Evolutionary conservation across 2,113 vertebrate species (phyloP).

Genomic region (Mesoclemmys tuberculata): DNA sequence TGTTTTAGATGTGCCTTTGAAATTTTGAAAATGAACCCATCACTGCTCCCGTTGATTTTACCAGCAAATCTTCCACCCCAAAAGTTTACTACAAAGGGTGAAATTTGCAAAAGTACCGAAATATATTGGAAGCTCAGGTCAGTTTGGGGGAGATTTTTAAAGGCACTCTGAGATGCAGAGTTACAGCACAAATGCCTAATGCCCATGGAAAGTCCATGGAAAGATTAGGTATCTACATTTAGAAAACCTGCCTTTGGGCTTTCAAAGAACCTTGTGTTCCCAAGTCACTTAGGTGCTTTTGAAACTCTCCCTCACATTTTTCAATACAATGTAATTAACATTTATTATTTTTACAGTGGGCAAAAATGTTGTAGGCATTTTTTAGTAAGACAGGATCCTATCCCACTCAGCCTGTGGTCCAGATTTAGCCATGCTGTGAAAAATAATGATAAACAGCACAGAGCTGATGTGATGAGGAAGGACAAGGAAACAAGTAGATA

Average conservation of each 20-base stretch:
- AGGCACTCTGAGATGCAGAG: not conserved
- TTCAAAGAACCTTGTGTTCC: not conserved
- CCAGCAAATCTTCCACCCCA: not conserved
- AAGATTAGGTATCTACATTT: not conserved
- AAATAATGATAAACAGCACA: not conserved
- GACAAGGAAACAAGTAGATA: not conserved
- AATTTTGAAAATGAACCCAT: not conserved
- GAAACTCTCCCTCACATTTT: not conserved
- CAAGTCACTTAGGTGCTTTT: not conserved
- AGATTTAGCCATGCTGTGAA: not conserved
- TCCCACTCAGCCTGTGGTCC: not conserved
- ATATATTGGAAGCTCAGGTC: not conserved
- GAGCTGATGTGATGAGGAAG: not conserved
- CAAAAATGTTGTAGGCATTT: not conserved
- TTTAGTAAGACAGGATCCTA: accelerated
- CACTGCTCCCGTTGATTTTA: not conserved
- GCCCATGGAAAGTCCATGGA: not conserved
- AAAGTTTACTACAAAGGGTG: not conserved
- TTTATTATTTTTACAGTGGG: not conserved
- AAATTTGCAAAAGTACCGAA: not conserved
- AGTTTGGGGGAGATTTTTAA: not conserved
- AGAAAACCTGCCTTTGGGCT: not conserved
- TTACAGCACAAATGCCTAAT: not conserved
- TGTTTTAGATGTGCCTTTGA: not conserved
- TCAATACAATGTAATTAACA: not conserved